A percentile compares a stretch with the other conserved stretches of the same genome.
Conservation (phyloP, 1,140 invertebrate genomes). For the Metopolophium dirhodum region DNA sequence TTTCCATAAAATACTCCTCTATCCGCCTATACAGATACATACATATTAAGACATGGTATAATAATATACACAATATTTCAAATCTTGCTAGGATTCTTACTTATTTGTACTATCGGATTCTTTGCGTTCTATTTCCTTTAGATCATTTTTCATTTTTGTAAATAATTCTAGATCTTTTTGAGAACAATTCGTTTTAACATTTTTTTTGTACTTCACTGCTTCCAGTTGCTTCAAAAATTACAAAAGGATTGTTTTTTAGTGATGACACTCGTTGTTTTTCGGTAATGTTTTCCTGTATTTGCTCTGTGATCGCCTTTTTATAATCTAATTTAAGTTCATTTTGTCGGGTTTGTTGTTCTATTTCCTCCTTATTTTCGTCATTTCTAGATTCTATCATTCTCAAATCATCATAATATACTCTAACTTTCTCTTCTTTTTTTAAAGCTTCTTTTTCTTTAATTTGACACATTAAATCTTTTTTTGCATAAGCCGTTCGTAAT, state of each 20-base stretch:
- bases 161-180: background rate
- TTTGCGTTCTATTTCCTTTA: background rate
- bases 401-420: conserved; percentile 22
- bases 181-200: background rate
- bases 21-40: background rate
- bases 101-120: background rate
- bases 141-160: background rate
- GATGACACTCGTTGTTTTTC: background rate
- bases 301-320: conserved; percentile 1
- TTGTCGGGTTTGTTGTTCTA: background rate
- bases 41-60: background rate
- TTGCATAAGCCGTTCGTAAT: background rate
- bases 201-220: background rate
- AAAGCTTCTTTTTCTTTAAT: conserved; percentile 38
- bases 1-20: background rate
- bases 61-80: background rate
- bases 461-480: conserved; percentile 39
- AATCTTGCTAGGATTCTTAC: background rate
- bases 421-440: conserved; percentile 10
- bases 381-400: background rate
- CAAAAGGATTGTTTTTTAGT: too few relatives aligned
- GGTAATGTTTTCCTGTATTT: background rate
- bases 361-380: background rate
- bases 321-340: background rate
- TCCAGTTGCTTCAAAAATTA: too few relatives aligned